Evolutionary conservation across 1,140 invertebrate species (phyloP).

Genomic region (Melipona quadrifasciata): DNA sequence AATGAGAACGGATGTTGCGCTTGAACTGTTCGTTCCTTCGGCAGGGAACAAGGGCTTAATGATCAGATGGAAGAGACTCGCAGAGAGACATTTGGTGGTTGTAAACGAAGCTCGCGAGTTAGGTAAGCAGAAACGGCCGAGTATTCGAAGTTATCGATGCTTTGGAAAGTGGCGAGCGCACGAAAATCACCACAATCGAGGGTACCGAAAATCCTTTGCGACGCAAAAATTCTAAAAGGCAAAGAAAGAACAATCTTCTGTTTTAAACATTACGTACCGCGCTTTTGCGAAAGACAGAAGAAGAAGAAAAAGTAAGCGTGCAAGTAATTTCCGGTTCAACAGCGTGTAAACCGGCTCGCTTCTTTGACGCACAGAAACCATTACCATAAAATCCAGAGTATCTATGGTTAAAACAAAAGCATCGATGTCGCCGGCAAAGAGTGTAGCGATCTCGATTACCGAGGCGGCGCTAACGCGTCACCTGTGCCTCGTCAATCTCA

Average conservation of each 20-base stretch:
- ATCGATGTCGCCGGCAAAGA: neutral
- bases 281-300: neutral
- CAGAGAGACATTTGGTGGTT: neutral
- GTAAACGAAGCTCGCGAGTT: neutral
- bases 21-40: neutral
- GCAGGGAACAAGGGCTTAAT: neutral
- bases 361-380: neutral
- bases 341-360: neutral
- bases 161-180: too few species aligned
- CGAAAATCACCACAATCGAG: too few species aligned
- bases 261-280: too few species aligned
- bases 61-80: neutral
- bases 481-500: constrained; percentile 18
- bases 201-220: neutral
- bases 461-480: constrained; percentile 2
- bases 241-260: neutral
- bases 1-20: constrained; percentile 5
- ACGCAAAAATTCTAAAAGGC: neutral
- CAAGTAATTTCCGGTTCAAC: neutral
- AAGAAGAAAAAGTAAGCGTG: neutral
- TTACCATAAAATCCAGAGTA: neutral
- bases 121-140: neutral
- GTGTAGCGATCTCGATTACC: neutral
- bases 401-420: constrained; percentile 1
- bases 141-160: too few species aligned